Evolutionary conservation across 1,140 invertebrate genomes (phyloP).

Genomic region (Drosophila watanabei): DNA sequence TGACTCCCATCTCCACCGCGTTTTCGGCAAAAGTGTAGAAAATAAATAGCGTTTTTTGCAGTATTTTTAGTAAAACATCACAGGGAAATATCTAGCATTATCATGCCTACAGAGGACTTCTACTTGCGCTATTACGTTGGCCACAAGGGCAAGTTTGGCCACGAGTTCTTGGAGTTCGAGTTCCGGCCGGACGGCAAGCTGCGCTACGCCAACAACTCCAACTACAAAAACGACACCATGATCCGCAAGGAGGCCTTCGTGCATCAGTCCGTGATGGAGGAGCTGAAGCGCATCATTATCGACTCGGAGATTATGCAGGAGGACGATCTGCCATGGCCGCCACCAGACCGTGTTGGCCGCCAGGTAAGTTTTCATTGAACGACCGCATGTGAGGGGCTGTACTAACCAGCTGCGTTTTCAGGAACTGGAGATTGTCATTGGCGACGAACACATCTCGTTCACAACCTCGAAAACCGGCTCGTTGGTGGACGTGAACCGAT

Average conservation of each 20-base stretch:
- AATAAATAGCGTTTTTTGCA: constrained; percentile 14
- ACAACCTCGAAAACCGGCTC: constrained; percentile 99
- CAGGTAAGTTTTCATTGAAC: constrained; percentile 86
- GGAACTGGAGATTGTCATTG: constrained; percentile 99
- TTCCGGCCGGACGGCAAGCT: constrained; percentile 99
- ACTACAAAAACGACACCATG: constrained; percentile 99
- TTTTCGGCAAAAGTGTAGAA: constrained; percentile 35
- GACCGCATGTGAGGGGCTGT: not conserved
- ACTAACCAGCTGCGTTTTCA: constrained; percentile 85
- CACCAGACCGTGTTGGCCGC: constrained; percentile 97
- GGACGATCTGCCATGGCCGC: constrained; percentile 98
- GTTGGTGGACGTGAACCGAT: constrained; percentile 98
- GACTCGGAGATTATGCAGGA: constrained; percentile 99
- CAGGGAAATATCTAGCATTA: not conserved
- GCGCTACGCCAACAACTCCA: constrained; percentile 99
- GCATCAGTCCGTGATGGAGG: constrained; percentile 98
- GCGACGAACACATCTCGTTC: constrained; percentile 99
- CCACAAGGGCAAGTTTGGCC: constrained; percentile 99
- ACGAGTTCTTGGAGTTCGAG: constrained; percentile 99
- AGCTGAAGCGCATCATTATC: constrained; percentile 98
- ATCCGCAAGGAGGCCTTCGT: constrained; percentile 99
- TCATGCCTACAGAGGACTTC: constrained; percentile 93
- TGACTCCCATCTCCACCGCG: constrained; percentile 19
- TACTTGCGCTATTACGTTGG: constrained; percentile 99
- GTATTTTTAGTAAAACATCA: constrained; percentile 11